Percentiles rank a stretch among this genome's conserved stretches.
Evolutionary conservation across 2,113 vertebrate genomes (phyloP).

Genomic region (Salvator merianae): DNA sequence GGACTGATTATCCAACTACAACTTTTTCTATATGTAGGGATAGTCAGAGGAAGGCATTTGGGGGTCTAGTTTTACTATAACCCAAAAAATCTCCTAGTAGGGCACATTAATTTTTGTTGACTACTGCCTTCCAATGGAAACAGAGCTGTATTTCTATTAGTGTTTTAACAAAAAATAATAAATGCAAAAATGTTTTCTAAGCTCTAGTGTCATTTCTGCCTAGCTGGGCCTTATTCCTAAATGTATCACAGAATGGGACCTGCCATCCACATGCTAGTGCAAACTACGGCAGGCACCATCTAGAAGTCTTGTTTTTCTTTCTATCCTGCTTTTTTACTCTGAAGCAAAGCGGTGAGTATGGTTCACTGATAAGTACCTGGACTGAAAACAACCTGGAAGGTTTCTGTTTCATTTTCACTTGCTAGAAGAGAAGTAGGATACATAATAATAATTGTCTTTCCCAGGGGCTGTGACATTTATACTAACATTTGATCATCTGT

Average conservation of each 20-base stretch:
- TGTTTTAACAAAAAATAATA: conserved; percentile 74
- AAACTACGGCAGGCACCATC: too few species aligned
- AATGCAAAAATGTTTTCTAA: conserved; percentile 78
- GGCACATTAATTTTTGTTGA: conserved; percentile 62
- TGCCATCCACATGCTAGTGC: too few species aligned
- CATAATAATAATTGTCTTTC: background rate
- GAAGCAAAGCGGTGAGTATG: too few species aligned
- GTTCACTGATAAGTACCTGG: background rate
- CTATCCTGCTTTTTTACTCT: too few species aligned
- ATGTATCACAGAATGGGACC: too few species aligned
- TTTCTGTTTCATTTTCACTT: background rate
- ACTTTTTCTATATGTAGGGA: conserved; percentile 21
- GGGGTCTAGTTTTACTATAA: conserved; percentile 33
- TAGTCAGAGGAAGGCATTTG: conserved; percentile 45
- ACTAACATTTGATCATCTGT: background rate
- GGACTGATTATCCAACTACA: conserved; percentile 51
- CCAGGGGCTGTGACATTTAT: background rate
- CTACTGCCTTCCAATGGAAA: conserved; percentile 64
- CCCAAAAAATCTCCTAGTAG: conserved; percentile 37
- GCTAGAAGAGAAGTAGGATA: background rate
- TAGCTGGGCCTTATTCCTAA: too few species aligned
- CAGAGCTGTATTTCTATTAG: conserved; percentile 67
- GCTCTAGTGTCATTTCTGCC: conserved; percentile 34
- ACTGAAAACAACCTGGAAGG: conserved; percentile 1
- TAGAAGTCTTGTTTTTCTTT: too few species aligned